Evolutionary conservation across 2,113 vertebrate genomes (phyloP).

Genomic region (Xiphias gladius): DNA sequence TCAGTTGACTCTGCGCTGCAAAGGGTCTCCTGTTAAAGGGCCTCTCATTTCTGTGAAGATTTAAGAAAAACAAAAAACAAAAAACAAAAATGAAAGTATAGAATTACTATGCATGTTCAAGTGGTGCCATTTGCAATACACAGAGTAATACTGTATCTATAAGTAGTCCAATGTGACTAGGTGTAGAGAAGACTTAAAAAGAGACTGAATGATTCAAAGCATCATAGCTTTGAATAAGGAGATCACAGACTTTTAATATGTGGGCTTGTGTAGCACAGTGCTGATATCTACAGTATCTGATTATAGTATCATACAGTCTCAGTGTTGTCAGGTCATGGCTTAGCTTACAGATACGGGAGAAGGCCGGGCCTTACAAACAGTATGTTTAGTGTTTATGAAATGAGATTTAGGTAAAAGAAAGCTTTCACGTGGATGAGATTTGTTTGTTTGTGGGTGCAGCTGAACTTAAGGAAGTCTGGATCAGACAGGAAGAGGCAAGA

Average conservation of each 20-base stretch:
- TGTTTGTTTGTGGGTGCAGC: not conserved
- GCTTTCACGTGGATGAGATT: not conserved
- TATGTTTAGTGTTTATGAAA: slow-evolving; percentile 17
- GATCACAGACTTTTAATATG: slow-evolving; percentile 36
- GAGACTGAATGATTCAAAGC: slow-evolving; percentile 37
- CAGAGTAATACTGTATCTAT: slow-evolving; percentile 49
- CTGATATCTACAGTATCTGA: slow-evolving; percentile 27
- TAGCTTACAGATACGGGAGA: slow-evolving; percentile 66
- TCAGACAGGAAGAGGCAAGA: not conserved
- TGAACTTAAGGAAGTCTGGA: slow-evolving; percentile 10
- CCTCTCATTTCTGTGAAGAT: slow-evolving; percentile 59
- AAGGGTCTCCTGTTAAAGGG: slow-evolving; percentile 54
- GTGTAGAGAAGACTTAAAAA: slow-evolving; percentile 8
- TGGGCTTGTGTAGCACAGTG: slow-evolving; percentile 44
- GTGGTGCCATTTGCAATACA: slow-evolving; percentile 70
- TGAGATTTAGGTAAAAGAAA: not conserved
- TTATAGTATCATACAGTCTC: slow-evolving; percentile 35
- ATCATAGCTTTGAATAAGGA: slow-evolving; percentile 50
- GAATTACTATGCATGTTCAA: slow-evolving; percentile 75
- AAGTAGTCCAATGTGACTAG: slow-evolving; percentile 30
- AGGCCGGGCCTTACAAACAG: slow-evolving; percentile 79
- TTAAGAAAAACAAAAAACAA: not conserved
- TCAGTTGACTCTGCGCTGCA: slow-evolving; percentile 8
- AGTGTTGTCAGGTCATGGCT: slow-evolving; percentile 47
- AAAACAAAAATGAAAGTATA: slow-evolving; percentile 42